phyloP scores from a whole-genome alignment of 2,113 vertebrate species.

The Zosterops japonicus region DNA sequence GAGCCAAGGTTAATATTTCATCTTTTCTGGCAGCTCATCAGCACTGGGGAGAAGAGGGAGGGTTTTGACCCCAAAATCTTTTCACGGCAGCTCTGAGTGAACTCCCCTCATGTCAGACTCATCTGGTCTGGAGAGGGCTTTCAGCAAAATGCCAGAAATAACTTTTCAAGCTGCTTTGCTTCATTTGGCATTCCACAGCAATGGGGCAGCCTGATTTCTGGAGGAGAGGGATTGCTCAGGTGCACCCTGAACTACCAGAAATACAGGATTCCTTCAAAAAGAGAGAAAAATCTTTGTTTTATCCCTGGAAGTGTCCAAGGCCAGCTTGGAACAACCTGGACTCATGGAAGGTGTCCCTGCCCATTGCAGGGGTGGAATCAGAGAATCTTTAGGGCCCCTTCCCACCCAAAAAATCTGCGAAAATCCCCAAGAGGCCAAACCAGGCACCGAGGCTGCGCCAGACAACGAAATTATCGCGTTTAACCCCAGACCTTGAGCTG shows the following conservation, averaged over 20 bases:
- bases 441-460: background rate
- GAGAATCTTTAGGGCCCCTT: background rate
- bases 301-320: background rate
- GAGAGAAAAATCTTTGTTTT: background rate
- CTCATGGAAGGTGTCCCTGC: background rate
- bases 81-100: background rate
- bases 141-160: background rate
- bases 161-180: background rate
- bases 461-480: accelerated
- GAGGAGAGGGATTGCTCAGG: background rate
- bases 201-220: background rate
- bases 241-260: background rate
- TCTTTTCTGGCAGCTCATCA: background rate
- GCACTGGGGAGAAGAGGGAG: background rate
- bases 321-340: background rate
- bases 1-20: background rate
- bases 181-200: background rate
- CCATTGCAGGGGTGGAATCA: background rate
- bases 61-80: background rate
- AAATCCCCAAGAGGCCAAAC: background rate
- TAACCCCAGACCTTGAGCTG: slow-evolving; percentile 79
- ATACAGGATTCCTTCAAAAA: background rate
- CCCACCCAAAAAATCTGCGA: background rate
- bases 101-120: background rate
- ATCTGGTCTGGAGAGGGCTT: background rate